Conservation (phyloP, 1,140 invertebrate species). For the Drosophila prosaltans region DNA sequence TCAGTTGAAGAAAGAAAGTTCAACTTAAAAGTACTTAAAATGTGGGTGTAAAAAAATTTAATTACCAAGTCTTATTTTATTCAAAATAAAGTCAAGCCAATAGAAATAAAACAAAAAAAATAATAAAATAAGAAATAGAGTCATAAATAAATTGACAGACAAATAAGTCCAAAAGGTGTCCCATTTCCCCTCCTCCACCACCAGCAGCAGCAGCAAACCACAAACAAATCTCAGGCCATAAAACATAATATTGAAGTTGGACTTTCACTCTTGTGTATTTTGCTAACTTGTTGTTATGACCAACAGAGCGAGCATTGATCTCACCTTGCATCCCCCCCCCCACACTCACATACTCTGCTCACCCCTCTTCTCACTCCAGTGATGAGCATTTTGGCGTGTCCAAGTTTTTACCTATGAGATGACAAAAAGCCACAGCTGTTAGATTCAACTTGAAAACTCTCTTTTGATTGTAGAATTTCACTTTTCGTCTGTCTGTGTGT, state of each 20-base stretch:
- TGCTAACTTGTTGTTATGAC: conserved; percentile 19
- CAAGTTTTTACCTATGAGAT: conserved; percentile 35
- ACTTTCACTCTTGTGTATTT: conserved; percentile 69
- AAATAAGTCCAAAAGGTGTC: conserved; percentile 26
- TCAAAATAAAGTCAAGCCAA: conserved; percentile 38
- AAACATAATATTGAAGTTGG: conserved; percentile 65
- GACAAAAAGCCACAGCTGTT: conserved; percentile 33
- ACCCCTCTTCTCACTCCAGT: not conserved
- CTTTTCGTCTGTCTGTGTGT: conserved; percentile 32
- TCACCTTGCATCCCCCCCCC: conserved; percentile 2
- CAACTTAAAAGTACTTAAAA: conserved; percentile 4
- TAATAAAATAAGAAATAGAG: not conserved
- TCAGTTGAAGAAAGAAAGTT: not conserved
- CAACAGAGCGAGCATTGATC: conserved; percentile 60
- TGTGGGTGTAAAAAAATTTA: conserved; percentile 35
- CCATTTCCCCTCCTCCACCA: not conserved
- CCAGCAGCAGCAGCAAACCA: not conserved
- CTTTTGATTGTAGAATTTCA: conserved; percentile 50
- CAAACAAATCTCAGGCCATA: conserved; percentile 37
- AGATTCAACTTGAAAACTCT: conserved; percentile 34
- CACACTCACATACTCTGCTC: not conserved
- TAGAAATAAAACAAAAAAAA: conserved; percentile 4
- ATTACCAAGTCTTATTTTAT: not conserved
- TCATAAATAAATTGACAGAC: conserved; percentile 54
- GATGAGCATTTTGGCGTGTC: conserved; percentile 53